Conservation (phyloP, 2,888 invertebrate genomes). For the Volucella zonaria region DNA sequence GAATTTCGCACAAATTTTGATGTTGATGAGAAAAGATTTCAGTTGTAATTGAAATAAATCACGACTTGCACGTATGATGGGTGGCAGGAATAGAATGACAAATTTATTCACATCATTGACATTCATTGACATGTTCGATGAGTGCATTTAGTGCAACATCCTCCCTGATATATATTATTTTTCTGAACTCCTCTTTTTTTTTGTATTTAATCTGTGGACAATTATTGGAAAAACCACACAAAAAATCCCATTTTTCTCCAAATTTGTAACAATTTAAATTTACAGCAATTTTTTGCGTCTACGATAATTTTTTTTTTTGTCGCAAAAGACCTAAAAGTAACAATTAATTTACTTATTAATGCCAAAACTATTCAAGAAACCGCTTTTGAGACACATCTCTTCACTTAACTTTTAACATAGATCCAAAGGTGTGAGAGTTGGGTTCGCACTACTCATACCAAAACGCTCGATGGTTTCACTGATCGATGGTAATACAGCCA, state of each 20-base stretch:
- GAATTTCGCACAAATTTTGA: no score
- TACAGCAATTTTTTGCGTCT: conserved; percentile 16
- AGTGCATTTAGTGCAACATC: conserved; percentile 18
- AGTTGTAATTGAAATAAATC: not conserved
- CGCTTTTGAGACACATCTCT: conserved; percentile 31
- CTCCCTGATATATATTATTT: conserved; percentile 22
- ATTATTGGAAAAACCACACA: not conserved
- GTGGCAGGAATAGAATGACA: not conserved
- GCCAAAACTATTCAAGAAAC: no score
- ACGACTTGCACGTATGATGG: not conserved
- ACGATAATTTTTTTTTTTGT: no score
- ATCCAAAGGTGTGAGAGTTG: conserved; percentile 37
- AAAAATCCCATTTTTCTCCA: conserved; percentile 28
- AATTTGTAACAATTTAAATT: conserved; percentile 28
- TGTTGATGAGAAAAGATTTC: no score
- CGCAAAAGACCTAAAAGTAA: no score
- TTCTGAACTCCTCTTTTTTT: conserved; percentile 7
- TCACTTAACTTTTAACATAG: conserved; percentile 32
- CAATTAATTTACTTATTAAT: no score
- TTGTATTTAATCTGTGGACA: no score
- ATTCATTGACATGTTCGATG: conserved; percentile 9
- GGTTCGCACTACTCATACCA: conserved; percentile 41
- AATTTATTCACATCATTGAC: conserved; percentile 18
- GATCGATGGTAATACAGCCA: conserved; percentile 38
- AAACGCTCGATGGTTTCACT: conserved; percentile 45